Base-by-base conservation (phyloP, 2,113 vertebrate species). In the Pterocles burchelli region DNA sequence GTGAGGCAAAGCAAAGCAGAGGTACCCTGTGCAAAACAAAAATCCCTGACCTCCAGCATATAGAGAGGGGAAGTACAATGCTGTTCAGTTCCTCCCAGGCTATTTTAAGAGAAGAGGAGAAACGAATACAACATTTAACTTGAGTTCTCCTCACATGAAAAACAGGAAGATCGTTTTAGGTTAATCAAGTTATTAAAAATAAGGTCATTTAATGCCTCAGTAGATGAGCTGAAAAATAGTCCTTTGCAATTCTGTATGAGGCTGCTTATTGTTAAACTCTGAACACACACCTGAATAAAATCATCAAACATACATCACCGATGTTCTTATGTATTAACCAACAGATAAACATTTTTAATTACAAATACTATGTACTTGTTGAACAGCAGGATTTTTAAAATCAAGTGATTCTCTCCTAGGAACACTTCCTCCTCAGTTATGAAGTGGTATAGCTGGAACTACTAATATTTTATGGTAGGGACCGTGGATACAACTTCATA, bases 381-480 rank as follows among this genome's bases (percentile, higher is more conserved):
- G 68, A 93, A 71, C 24, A 71, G 65, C 34, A 51, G 29, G 57
- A 17, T 41, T 52, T 89, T 95, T 80, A 7, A 0, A 91, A 93
- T 74, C 29, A 75, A 59, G 36, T 63, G 7, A n/a, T 91, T 77
- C 41, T 57, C 67, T 88, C 78, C 49, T 58, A 93, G 58, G 72
- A 94, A 48, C 55, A 66, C 7, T 93, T 91, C 45, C n/a, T 93
- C 38, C 55, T 87, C 75, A 66, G 49, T 66, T 80, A 70, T 81
- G 46, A 89, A 80, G 83, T 55, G 41, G 21, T 67, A 76, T 84
- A 61, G 31, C 57, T 90, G 66, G 49, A 84, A 66, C 28, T 82
- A 91, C 92, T 88, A 94, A 92, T 97, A 94, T 94, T 97, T 97
- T 92, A 95, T 90, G 77, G 65, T 80, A 34, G 85, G 28, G 72